Percentiles rank a stretch among this genome's conserved stretches.
phyloP scores from a whole-genome alignment of 1,140 invertebrate genomes.

The Stenopsyche tienmushanensis region DNA sequence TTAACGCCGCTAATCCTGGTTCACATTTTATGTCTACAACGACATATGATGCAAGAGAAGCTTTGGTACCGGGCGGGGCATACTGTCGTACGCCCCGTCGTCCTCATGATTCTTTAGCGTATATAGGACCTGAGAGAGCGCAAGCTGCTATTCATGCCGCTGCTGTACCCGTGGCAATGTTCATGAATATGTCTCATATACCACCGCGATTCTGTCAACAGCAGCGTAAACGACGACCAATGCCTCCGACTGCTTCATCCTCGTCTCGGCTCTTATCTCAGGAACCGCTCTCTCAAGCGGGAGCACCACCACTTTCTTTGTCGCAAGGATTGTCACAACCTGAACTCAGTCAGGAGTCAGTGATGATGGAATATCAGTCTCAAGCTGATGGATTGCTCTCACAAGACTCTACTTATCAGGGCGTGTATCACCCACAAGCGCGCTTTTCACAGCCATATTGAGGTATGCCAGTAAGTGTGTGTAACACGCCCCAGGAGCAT shows the following conservation, averaged over 20 bases:
- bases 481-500: constrained; percentile 23
- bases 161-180: constrained; percentile 92
- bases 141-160: constrained; percentile 75
- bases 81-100: constrained; percentile 57
- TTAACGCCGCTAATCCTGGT: constrained; percentile 92
- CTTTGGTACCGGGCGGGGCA: constrained; percentile 77
- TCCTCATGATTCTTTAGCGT: constrained; percentile 86
- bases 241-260: constrained; percentile 13
- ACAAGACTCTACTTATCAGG: constrained; percentile 93
- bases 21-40: constrained; percentile 96
- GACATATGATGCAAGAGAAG: constrained; percentile 89
- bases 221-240: constrained; percentile 53
- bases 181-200: constrained; percentile 89
- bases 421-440: constrained; percentile 62
- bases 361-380: constrained; percentile 86
- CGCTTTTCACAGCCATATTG: constrained; percentile 63
- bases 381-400: constrained; percentile 93
- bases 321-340: constrained; percentile 79
- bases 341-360: constrained; percentile 85
- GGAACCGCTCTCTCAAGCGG: constrained; percentile 65
- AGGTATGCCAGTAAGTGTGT: constrained; percentile 43
- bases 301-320: constrained; percentile 63
- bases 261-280: constrained; percentile 49
- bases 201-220: constrained; percentile 87
- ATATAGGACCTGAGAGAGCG: constrained; percentile 84